Evolutionary conservation across 92 coral and sea anemone species (phyloP).

Genomic region (Actinernus sp.): DNA sequence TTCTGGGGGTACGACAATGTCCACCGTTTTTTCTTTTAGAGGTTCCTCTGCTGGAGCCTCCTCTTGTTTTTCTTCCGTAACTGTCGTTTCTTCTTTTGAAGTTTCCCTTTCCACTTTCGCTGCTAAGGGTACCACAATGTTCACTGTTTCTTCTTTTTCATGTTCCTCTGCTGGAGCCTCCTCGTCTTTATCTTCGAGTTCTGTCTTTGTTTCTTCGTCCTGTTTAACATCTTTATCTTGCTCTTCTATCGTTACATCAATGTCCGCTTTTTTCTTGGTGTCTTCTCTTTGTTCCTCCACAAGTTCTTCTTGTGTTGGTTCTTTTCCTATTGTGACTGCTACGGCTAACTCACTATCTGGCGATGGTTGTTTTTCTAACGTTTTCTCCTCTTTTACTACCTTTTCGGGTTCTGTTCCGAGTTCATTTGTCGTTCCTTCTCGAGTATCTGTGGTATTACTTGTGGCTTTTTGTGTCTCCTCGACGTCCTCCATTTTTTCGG

Average conservation of each 20-base stretch:
- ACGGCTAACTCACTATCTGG: background rate
- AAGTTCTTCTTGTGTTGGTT: background rate
- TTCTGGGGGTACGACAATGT: no score
- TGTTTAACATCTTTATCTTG: background rate
- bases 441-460: background rate
- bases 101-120: no score
- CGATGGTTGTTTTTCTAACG: background rate
- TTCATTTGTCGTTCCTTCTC: background rate
- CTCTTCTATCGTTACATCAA: background rate
- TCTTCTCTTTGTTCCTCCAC: background rate
- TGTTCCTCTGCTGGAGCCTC: background rate
- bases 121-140: background rate
- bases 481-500: background rate
- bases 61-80: background rate
- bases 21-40: no score
- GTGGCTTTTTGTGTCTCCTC: background rate
- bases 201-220: conserved; percentile 1
- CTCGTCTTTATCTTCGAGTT: background rate
- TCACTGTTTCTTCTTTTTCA: background rate
- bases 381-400: background rate
- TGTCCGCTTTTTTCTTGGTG: background rate
- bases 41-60: background rate
- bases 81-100: no score
- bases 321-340: background rate
- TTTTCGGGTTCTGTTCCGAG: background rate